These are phyloP conservation scores for Eira barbara DNA, from an alignment of 2,113 vertebrate genomes.

Conservation along the genomic window DNA sequence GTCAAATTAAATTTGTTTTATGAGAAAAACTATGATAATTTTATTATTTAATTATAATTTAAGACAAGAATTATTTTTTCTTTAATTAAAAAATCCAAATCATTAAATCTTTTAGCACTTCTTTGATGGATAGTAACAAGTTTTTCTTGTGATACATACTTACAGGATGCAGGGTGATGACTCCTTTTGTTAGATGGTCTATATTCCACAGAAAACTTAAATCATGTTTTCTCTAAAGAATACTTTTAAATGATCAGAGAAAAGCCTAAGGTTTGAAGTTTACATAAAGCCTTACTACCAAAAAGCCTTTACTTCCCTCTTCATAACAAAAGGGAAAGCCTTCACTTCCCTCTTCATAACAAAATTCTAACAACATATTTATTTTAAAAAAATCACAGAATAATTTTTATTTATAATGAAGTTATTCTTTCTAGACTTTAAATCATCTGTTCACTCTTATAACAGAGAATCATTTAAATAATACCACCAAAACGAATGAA, in stretches of 20 bases:
- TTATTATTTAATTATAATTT: neutral
- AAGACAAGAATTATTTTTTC: neutral
- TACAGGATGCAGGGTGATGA: neutral
- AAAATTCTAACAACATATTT: conserved; percentile 61
- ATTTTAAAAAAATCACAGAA: conserved; percentile 64
- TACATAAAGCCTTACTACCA: neutral
- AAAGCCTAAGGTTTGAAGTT: neutral
- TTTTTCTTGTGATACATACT: neutral
- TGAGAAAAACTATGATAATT: neutral
- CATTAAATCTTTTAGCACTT: neutral
- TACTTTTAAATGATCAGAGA: neutral
- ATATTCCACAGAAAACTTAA: neutral
- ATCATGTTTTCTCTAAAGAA: neutral
- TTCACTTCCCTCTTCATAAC: neutral
- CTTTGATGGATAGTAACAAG: neutral
- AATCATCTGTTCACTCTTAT: conserved; percentile 73
- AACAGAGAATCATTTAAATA: conserved; percentile 79
- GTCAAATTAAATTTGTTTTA: conserved; percentile 5
- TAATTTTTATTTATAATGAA: conserved; percentile 80
- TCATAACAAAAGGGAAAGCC: conserved; percentile 27
- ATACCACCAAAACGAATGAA: conserved; percentile 61
- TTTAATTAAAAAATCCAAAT: neutral
- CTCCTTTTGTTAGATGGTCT: neutral
- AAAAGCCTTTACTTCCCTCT: neutral
- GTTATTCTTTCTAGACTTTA: conserved; percentile 65